Evolutionary conservation across 2,888 invertebrate genomes (phyloP).

Genomic region (Rhyacophila evoluta): DNA sequence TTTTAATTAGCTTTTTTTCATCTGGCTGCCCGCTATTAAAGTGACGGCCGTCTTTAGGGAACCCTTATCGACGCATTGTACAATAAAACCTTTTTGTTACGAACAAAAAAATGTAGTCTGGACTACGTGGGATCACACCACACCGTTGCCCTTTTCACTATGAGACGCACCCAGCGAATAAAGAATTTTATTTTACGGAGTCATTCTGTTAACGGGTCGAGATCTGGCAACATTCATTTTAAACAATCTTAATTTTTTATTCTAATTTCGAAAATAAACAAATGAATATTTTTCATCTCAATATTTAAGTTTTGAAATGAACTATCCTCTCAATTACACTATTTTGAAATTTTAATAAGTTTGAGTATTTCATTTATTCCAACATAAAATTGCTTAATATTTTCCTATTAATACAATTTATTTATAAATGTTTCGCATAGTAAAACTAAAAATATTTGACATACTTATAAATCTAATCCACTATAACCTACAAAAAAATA

Average conservation of each 20-base stretch:
- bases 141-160: background rate
- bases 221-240: background rate
- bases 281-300: too few species aligned
- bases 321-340: too few species aligned
- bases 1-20: slow-evolving; percentile 16
- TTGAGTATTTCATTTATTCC: too few species aligned
- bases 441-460: too few species aligned
- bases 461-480: too few species aligned
- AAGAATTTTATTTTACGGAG: slow-evolving; percentile 17
- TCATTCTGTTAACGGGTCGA: background rate
- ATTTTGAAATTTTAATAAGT: too few species aligned
- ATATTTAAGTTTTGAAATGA: too few species aligned
- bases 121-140: slow-evolving; percentile 3
- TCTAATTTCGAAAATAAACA: too few species aligned
- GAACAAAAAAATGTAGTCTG: background rate
- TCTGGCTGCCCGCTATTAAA: slow-evolving; percentile 10
- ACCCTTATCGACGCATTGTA: slow-evolving; percentile 12
- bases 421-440: too few species aligned
- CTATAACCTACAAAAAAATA: too few species aligned
- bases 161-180: slow-evolving; percentile 5
- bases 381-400: too few species aligned
- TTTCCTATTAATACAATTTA: too few species aligned
- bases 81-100: slow-evolving; percentile 16
- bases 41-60: slow-evolving; percentile 2
- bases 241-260: background rate